Conservation (phyloP, 2,113 vertebrate species). For the Dendrocopos noguchii region DNA sequence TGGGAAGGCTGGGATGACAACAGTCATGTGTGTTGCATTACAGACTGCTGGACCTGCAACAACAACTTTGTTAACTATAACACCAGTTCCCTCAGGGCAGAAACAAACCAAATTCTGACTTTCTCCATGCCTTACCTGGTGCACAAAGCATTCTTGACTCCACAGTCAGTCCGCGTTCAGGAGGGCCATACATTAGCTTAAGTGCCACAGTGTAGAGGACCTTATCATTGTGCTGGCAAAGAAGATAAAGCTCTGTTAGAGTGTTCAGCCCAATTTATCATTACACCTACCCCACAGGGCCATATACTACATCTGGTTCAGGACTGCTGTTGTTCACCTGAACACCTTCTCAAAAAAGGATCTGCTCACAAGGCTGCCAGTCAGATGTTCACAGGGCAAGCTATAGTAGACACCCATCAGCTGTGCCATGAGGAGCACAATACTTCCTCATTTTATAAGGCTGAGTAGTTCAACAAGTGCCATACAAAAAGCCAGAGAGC, state of each 20-base stretch:
- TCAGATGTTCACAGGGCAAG: not conserved
- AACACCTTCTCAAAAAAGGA: not conserved
- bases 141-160: constrained; percentile 69
- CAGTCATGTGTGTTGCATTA: constrained; percentile 73
- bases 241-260: not conserved
- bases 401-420: accelerated
- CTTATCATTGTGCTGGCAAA: constrained; percentile 46
- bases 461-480: not conserved
- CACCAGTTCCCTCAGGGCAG: not conserved
- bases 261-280: not conserved
- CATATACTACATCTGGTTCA: accelerated
- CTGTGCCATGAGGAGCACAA: not conserved
- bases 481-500: not conserved
- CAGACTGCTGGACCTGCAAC: constrained; percentile 69
- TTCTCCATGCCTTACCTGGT: constrained; percentile 51
- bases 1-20: constrained; percentile 73
- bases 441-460: not conserved
- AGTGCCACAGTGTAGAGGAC: constrained; percentile 54
- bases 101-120: not conserved
- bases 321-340: not conserved
- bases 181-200: constrained; percentile 7
- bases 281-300: not conserved
- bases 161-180: not conserved
- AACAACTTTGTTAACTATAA: not conserved
- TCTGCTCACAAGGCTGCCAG: not conserved